phyloP scores from a whole-genome alignment of 2,797 vertebrate genomes.

The Synaphobranchus kaupii region DNA sequence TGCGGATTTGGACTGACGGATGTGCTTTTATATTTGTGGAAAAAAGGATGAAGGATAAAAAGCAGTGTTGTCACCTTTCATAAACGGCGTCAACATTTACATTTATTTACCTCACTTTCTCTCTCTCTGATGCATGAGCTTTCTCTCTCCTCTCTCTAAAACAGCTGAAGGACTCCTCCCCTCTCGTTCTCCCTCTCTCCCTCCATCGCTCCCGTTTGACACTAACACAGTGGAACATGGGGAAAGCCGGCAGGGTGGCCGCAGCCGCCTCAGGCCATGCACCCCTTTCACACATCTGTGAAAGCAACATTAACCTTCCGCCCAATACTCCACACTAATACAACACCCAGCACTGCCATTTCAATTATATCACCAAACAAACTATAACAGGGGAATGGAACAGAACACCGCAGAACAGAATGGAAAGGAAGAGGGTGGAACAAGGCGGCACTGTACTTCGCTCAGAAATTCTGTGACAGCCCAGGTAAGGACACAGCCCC shows the following conservation, averaged over 20 bases:
- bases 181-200: not conserved
- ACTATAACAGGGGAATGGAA: not conserved
- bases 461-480: not conserved
- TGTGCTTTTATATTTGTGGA: not conserved
- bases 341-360: not conserved
- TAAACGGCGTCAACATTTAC: not conserved
- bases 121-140: not conserved
- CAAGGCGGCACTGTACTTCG: too few species aligned
- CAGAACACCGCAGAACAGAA: not conserved
- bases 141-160: too few species aligned
- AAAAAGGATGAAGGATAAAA: not conserved
- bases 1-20: not conserved
- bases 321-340: not conserved
- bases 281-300: not conserved
- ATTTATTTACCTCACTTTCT: not conserved
- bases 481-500: too few species aligned
- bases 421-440: not conserved
- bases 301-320: not conserved
- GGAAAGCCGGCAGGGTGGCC: not conserved
- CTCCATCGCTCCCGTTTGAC: not conserved
- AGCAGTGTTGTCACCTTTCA: not conserved
- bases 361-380: too few species aligned
- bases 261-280: not conserved
- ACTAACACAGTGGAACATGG: slow-evolving; percentile 6
- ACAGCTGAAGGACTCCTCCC: too few species aligned